These are phyloP conservation scores for Eristalis tenax DNA, from an alignment of 2,888 invertebrate genomes.

Conservation along the genomic window DNA sequence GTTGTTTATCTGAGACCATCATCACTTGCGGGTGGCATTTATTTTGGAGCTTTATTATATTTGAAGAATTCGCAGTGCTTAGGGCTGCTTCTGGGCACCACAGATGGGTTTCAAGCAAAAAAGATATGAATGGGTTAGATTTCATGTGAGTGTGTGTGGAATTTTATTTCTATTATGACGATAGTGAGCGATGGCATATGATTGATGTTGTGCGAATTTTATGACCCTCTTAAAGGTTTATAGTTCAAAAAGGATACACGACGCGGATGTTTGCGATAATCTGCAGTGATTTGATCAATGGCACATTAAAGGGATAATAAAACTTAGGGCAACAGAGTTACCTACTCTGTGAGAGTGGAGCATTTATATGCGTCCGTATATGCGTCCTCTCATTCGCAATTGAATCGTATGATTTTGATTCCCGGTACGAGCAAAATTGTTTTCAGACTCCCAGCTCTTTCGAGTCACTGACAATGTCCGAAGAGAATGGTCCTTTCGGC, in stretches of 20 bases:
- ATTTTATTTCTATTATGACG: neutral
- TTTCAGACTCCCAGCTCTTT: too few species aligned
- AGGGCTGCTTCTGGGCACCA: neutral
- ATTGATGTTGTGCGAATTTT: neutral
- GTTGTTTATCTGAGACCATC: slow-evolving; percentile 41
- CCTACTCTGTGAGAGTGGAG: too few species aligned
- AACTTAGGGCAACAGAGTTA: too few species aligned
- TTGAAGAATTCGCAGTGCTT: neutral
- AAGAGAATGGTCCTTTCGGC: too few species aligned
- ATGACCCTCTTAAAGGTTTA: neutral
- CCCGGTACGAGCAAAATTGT: too few species aligned
- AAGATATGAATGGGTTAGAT: neutral
- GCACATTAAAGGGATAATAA: neutral
- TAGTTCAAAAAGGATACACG: neutral
- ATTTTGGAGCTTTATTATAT: slow-evolving; percentile 37
- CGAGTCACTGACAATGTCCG: too few species aligned
- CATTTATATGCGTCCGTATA: too few species aligned
- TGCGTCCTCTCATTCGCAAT: too few species aligned
- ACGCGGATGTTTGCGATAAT: neutral
- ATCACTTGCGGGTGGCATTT: slow-evolving; percentile 51
- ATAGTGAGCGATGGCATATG: neutral
- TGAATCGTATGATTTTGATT: too few species aligned
- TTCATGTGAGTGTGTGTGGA: neutral
- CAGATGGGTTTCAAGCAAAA: neutral
- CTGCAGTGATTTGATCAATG: neutral